Evolutionary conservation across 2,888 invertebrate species (phyloP), one percentile per base, ranked within the genome.

Genomic region (Ophioninae sp.): DNA sequence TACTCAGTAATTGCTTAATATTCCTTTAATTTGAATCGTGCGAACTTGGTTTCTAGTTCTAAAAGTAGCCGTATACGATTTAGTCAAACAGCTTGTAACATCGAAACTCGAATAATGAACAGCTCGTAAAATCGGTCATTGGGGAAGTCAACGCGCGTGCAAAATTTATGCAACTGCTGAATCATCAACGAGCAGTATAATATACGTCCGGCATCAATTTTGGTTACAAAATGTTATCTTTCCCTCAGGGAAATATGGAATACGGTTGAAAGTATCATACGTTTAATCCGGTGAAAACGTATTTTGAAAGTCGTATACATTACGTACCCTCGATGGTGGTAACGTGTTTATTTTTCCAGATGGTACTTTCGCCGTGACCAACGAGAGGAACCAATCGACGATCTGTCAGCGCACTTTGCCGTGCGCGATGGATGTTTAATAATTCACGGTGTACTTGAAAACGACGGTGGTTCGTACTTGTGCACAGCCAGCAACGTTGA

Each of bases 401-500:
- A 93, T 76, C 91, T 93, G 59, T 93, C 93, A 37, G 94, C 94
- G 50, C 93, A 94, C 39, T 93, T 93, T 37, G 92, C 92, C 85
- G 92, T 94, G 61, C 93, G 93, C 78, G 94, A 94, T 85, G 94
- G 94, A 70, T 94, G 94, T 21, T 90, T 94, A 81, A 93, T 94
- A 85, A 93, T 95, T 87, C 93, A 93, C 74, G 93, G 93, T 2
- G 93, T 94, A 39, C 93, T 93, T 81, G 93, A 93, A 87, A 89
- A 89, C 20, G 94, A 94, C 87, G 93, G 93, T 68, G 94, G 94
- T 0, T 91, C 93, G 10, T 94, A 94, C 88, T 93, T 93, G 87
- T 95, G 94, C 89, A 94, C 94, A 21, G 94, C 94, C 30, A 94
- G 94, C 78, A 95, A 94, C 87, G 92, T 93, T 6, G 94, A 94